Base-by-base conservation (phyloP, 2,797 vertebrate species). In the Catostomus latipinnis region DNA sequence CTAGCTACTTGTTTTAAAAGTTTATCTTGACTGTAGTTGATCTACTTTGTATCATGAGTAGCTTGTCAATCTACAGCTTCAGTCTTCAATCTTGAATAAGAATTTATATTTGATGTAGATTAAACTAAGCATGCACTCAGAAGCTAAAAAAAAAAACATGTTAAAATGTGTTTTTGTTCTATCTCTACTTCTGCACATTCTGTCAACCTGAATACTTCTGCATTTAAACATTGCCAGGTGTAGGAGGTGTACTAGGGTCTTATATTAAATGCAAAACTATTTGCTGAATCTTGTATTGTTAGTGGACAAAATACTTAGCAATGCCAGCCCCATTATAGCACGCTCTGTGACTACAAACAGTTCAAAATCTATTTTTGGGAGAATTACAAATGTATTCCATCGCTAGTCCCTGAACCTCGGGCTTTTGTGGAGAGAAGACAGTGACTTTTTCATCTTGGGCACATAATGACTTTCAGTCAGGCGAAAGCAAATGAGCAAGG, bases 381-480 rank as follows among this genome's bases (percentile, higher is more conserved):
- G 71, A 58, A 72, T 71, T 80, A 68, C 48, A 81, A 52, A 14
- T 56, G 54, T 52, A 69, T 57, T 78, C 22, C 57, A 76, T 46
- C 7, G 49, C 61, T 57, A 45, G 48, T 56, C 48, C 62, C 58
- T 14, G 49, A 72, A 69, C 74, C 69, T 66, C 57, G 5, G 78
- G 82, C 78, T 69, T 78, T 74, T 60, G 50, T 83, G 46, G 50
- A 81, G 68, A 83, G 52, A 65, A 74, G 76, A 70, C 56, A 73
- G 58, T 1, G 45, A 45, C 61, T 80, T 73, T 72, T 60, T 74
- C 65, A 70, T 74, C 66, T 74, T 45, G n/a, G 74, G 45, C 68
- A 49, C 18, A 67, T 83, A 82, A 83, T 83, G 74, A 66, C 82
- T 82, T 83, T 77, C 72, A 84, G 71, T 74, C 71, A 54, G 49